phyloP scores from a whole-genome alignment of 2,797 vertebrate genomes.

The Premnoplex brunnescens region DNA sequence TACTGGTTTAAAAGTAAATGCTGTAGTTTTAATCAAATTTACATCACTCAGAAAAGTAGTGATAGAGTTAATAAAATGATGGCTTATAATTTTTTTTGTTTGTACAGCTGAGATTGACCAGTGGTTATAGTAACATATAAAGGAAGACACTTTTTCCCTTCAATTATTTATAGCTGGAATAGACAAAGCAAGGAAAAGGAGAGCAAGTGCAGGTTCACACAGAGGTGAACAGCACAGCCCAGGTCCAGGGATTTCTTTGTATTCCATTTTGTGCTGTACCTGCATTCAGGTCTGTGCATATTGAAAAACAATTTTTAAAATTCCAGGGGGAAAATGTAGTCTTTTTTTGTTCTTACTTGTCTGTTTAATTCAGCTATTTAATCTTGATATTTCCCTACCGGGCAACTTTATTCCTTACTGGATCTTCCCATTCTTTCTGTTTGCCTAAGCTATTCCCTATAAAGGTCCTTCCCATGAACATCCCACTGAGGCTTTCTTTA shows the following conservation, averaged over 20 bases:
- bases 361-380: not conserved
- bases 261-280: not conserved
- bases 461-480: not conserved
- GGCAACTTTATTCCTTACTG: not conserved
- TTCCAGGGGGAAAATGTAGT: not conserved
- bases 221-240: not conserved
- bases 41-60: not conserved
- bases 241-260: not conserved
- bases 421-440: not conserved
- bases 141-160: not conserved
- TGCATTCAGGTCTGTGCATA: not conserved
- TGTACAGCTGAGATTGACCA: not conserved
- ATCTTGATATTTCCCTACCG: not conserved
- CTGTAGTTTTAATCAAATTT: not conserved
- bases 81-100: not conserved
- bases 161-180: not conserved
- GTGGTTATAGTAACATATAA: not conserved
- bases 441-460: not conserved
- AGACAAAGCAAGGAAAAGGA: not conserved
- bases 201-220: not conserved
- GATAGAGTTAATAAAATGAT: not conserved
- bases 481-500: not conserved
- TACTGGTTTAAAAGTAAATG: not conserved
- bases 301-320: not conserved
- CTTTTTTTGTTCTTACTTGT: not conserved